These are phyloP conservation scores for Caradrina clavipalpis DNA, from an alignment of 2,888 invertebrate species.

Conservation along the genomic window DNA sequence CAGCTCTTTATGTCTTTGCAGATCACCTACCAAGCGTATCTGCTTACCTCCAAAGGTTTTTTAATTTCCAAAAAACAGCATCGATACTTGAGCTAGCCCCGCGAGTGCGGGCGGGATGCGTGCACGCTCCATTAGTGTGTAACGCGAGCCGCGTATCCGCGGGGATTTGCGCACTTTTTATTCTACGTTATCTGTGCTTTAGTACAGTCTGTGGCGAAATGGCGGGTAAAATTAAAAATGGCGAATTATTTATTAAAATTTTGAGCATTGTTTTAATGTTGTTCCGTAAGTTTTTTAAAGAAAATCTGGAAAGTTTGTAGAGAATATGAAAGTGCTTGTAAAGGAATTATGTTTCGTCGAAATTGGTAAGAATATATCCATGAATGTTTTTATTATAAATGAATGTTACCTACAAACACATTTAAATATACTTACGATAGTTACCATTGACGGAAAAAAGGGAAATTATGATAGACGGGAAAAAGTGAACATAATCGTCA, in stretches of 20 bases:
- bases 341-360: too few relatives aligned
- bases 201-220: constrained; percentile 39
- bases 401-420: too few relatives aligned
- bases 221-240: constrained; percentile 15
- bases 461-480: too few relatives aligned
- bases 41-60: constrained; percentile 52
- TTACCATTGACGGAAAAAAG: too few relatives aligned
- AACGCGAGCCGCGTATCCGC: constrained; percentile 61
- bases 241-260: neutral
- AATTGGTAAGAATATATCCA: too few relatives aligned
- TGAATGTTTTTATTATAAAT: too few relatives aligned
- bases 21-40: constrained; percentile 57
- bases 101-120: constrained; percentile 49
- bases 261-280: too few relatives aligned
- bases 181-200: constrained; percentile 45
- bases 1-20: constrained; percentile 43
- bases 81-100: constrained; percentile 56
- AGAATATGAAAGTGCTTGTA: too few relatives aligned
- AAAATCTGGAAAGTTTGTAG: too few relatives aligned
- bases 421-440: too few relatives aligned
- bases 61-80: constrained; percentile 62
- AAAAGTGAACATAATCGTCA: too few relatives aligned
- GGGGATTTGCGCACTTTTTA: constrained; percentile 67
- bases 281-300: too few relatives aligned
- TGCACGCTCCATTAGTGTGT: constrained; percentile 66